Conservation (phyloP, 2,888 invertebrate genomes). For the Mayetiola destructor region DNA sequence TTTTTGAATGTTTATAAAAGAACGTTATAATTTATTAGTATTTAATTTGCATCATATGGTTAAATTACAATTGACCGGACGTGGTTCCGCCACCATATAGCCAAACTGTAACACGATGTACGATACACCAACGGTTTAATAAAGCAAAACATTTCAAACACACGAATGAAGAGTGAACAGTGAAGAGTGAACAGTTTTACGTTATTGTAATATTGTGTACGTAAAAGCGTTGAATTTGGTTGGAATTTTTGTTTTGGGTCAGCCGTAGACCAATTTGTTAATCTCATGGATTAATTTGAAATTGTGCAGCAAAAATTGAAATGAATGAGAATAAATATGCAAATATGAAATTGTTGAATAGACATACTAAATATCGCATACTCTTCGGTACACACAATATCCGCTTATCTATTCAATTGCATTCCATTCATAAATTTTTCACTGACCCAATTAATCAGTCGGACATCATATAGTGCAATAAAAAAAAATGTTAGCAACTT, state of each 20-base stretch:
- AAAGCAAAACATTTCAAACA: background rate
- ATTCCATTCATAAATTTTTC: constrained; percentile 8
- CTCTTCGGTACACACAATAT: too few relatives aligned
- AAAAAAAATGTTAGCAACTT: too few relatives aligned
- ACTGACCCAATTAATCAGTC: background rate
- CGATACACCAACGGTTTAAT: background rate
- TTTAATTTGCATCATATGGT: constrained; percentile 12
- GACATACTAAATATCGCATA: too few relatives aligned
- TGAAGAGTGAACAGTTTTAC: background rate
- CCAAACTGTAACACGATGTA: background rate
- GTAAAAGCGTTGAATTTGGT: constrained; percentile 1
- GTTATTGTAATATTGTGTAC: background rate
- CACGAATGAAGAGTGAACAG: background rate
- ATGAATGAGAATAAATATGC: too few relatives aligned
- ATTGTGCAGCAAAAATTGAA: too few relatives aligned
- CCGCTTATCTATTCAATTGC: too few relatives aligned
- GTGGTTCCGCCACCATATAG: background rate
- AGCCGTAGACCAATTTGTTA: constrained; percentile 5
- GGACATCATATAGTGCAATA: background rate
- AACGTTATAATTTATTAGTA: constrained; percentile 11
- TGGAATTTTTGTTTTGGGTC: too few relatives aligned
- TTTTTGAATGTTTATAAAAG: background rate
- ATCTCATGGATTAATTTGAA: constrained; percentile 9
- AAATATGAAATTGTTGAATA: too few relatives aligned
- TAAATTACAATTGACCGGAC: background rate